Conservation (phyloP, 2,888 invertebrate species). For the Meteorus cinctellus region DNA sequence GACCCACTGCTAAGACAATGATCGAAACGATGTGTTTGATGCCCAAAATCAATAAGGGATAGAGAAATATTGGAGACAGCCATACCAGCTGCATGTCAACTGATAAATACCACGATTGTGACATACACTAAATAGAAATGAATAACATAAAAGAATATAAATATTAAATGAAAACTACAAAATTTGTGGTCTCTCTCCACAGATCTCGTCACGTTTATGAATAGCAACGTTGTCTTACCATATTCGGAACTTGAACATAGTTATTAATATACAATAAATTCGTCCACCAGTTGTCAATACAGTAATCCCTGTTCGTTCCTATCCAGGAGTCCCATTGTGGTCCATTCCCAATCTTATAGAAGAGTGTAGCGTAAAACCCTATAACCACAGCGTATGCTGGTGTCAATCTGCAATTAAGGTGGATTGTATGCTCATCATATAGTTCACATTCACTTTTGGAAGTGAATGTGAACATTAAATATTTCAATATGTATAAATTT, state of each 20-base stretch:
- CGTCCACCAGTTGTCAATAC: constrained; percentile 71
- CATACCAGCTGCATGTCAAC: constrained; percentile 68
- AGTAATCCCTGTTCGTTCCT: constrained; percentile 66
- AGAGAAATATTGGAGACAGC: constrained; percentile 66
- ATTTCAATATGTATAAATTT: too few species aligned
- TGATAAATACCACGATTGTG: constrained; percentile 76
- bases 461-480: too few species aligned
- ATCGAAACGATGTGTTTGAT: constrained; percentile 55
- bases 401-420: constrained; percentile 76
- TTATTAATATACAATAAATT: constrained; percentile 73
- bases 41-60: constrained; percentile 62
- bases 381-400: constrained; percentile 84
- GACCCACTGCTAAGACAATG: constrained; percentile 51
- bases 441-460: neutral
- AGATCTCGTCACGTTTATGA: too few species aligned
- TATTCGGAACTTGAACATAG: constrained; percentile 62
- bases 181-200: too few species aligned
- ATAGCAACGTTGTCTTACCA: constrained; percentile 58
- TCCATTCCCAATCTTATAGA: constrained; percentile 81
- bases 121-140: constrained; percentile 74
- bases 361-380: constrained; percentile 83
- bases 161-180: too few species aligned
- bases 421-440: neutral
- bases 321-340: constrained; percentile 82
- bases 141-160: neutral